Evolutionary conservation across 2,888 invertebrate genomes (phyloP), one percentile per base, ranked within the genome.

Genomic region (Apamea sordens): DNA sequence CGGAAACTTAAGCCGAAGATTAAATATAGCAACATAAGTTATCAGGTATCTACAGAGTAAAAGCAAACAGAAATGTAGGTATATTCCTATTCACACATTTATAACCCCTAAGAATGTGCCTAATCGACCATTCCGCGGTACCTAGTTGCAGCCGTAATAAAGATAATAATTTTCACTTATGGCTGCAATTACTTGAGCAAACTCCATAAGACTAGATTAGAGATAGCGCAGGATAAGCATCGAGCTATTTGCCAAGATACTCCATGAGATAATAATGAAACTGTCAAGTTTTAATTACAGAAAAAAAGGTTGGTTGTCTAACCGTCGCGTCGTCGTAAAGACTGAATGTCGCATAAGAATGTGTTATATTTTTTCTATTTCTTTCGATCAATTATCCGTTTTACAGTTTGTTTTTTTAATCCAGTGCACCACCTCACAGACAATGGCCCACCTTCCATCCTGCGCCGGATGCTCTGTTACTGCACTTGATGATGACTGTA

Each of bases 161-260:
- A 83, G 84, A 87, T 79, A 78, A 73, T 72, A 73, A 78, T 73
- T 84, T 86, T 86, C 74, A 79, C 77, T 74, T 68, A 88, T 79
- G 70, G 77, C 18, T 73, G 72, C 77, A 79, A 86, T 78, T 70
- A 68, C 70, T 56, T 75, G 69, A 65, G 64, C 65, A 84, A 83
- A 80, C 75, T 76, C 79, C 81, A 76, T 85, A 87, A 71, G 56
- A 77, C 75, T 75, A 87, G 77, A 86, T 73, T 68, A 82, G 61
- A 86, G 77, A 82, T 77, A 81, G 53, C 77, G 53, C 47, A 24
- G 82, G 82, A 87, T 82, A 69, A 87, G 63, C 76, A 28, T 47
- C 61, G 32, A 28, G 71, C 36, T 86, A 85, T 87, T 86, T 87
- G 78, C 72, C 2, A 50, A 84, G 74, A 64, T 61, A 79, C 18